These are phyloP conservation scores for Liopterus haemorrhoidalis DNA, from an alignment of 2,888 invertebrate species.

Conservation along the genomic window DNA sequence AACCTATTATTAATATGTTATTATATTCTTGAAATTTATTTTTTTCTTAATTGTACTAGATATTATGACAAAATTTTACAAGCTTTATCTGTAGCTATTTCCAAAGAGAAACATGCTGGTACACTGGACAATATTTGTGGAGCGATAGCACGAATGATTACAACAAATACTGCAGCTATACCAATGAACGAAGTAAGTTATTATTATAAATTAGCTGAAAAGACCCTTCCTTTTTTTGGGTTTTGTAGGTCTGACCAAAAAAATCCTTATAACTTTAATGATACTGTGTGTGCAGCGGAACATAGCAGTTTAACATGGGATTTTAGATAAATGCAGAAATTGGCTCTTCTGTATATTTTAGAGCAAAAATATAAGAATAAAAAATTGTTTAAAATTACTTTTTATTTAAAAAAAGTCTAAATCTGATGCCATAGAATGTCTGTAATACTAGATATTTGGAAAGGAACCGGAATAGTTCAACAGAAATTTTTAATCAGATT, in stretches of 20 bases:
- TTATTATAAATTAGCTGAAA: background rate
- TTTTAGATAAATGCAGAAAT: no score
- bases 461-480: no score
- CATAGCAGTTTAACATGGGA: no score
- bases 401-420: no score
- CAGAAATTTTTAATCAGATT: background rate
- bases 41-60: constrained; percentile 41
- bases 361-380: no score
- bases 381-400: no score
- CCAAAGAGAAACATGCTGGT: constrained; percentile 58
- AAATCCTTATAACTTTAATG: background rate
- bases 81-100: constrained; percentile 59
- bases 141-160: constrained; percentile 67
- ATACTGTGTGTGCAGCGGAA: background rate
- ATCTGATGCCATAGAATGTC: no score
- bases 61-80: constrained; percentile 61
- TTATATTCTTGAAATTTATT: constrained; percentile 16
- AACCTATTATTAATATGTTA: constrained; percentile 3
- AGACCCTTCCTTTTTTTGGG: no score
- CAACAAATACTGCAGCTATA: constrained; percentile 56
- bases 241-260: no score
- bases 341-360: no score
- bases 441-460: no score
- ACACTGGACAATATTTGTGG: constrained; percentile 74
- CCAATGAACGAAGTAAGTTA: constrained; percentile 60